Base-by-base conservation (phyloP, 2,888 invertebrate species). In the Hypselothyrea guttata region DNA sequence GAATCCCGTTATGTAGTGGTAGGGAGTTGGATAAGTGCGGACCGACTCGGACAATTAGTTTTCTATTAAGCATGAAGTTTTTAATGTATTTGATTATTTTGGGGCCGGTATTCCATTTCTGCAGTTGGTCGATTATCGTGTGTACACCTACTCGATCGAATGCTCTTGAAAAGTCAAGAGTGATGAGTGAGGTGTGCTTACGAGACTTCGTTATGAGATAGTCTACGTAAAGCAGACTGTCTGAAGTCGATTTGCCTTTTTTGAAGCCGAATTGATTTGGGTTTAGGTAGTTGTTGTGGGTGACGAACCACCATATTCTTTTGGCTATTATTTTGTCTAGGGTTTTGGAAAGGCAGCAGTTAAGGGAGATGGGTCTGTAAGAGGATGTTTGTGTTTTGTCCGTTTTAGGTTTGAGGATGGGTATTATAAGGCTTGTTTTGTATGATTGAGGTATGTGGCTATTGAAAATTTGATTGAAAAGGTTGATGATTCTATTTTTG, bases 321-420 rank as follows among this genome's bases (percentile, higher is more conserved):
- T 56, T 62, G 31, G 52, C 62, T 7, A 53, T 48, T 8, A 57
- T 53, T 46, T 62, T 48, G 11, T 49, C 48, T 5, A 62, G 13
- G 3, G 47, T 22, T 61, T 56, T 15, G 22, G 30, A 1, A 0
- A 38, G 18, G n/a, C n/a, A n/a, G 38, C 31, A 31, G n/a, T 31
- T 31, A n/a, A 31, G 31, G n/a, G 31, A 31, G 9, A 31, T 31
- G 8, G n/a, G 31, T n/a, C 31, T 31, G 31, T 31, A n/a, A 4
- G 9, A n/a, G 31, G 31, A n/a, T 8, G n/a, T n/a, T 38, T 9
- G 1, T 0, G 38, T 38, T 46, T 51, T 51, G 12, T 49, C 18
- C 4, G 40, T 37, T 2, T 60, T 54, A 4, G 56, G 33, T 44
- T 52, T 56, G 1, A 34, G 30, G 7, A 45, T 45, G 8, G 22